Conservation (phyloP, 64 coral and sea anemone species). For the Montipora capricornis region DNA sequence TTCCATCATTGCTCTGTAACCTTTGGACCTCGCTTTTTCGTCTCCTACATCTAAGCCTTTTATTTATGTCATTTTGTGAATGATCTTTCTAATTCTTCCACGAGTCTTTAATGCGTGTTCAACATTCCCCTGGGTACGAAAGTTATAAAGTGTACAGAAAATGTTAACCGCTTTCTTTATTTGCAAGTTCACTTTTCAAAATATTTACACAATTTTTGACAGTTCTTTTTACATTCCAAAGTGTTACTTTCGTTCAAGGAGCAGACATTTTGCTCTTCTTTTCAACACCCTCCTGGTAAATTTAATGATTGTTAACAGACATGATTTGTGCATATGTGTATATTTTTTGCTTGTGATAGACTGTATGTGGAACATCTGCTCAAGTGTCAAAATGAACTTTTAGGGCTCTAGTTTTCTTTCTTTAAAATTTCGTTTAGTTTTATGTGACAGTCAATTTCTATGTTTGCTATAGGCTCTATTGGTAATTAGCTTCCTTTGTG, state of each 20-base stretch:
- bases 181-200: conserved; percentile 38
- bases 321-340: conserved; percentile 6
- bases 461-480: background rate
- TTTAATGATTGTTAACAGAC: background rate
- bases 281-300: background rate
- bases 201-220: conserved; percentile 26
- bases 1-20: background rate
- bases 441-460: background rate
- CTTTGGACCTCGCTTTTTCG: background rate
- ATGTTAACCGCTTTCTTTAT: conserved; percentile 7
- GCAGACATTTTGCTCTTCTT: background rate
- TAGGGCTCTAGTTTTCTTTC: background rate
- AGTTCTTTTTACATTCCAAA: background rate
- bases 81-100: no score
- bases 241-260: background rate
- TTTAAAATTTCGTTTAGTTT: background rate
- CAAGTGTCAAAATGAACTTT: background rate
- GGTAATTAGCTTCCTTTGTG: no score
- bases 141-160: conserved; percentile 26
- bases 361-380: conserved; percentile 12
- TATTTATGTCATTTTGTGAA: background rate
- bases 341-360: background rate
- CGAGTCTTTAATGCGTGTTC: conserved; percentile 7
- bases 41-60: background rate
- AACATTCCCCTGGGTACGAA: background rate